Conservation (phyloP, 2,888 invertebrate species). For the Seira sanloemensis region DNA sequence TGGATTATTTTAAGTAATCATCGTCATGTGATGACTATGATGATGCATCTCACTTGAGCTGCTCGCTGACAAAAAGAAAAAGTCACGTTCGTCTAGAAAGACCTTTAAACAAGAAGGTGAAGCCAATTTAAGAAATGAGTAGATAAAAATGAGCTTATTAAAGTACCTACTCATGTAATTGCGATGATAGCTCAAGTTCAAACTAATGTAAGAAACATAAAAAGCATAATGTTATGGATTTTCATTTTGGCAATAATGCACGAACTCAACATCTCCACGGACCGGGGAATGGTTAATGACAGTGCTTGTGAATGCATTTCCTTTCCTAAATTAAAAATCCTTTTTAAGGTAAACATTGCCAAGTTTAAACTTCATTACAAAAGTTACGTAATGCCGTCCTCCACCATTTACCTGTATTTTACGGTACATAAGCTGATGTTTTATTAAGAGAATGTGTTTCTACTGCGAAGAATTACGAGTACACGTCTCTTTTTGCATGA, state of each 20-base stretch:
- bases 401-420: neutral
- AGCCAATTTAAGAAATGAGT: neutral
- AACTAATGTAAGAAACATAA: neutral
- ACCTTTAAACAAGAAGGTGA: neutral
- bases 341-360: neutral
- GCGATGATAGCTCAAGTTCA: neutral
- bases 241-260: neutral
- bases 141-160: neutral
- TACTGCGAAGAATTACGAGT: no score
- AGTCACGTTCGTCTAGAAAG: neutral
- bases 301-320: neutral
- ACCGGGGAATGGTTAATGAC: no score
- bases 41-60: neutral
- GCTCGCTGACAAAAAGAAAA: neutral
- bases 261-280: neutral
- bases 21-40: neutral
- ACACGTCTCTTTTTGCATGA: neutral
- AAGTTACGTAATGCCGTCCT: neutral
- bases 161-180: neutral
- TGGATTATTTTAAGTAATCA: neutral
- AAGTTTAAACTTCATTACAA: neutral
- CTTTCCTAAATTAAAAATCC: neutral
- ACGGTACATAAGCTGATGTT: no score
- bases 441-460: neutral
- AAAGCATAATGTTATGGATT: neutral